A percentile compares a stretch with the other conserved stretches of the same genome.
phyloP scores from a whole-genome alignment of 2,113 vertebrate species.

The Triplophysa siluroides region DNA sequence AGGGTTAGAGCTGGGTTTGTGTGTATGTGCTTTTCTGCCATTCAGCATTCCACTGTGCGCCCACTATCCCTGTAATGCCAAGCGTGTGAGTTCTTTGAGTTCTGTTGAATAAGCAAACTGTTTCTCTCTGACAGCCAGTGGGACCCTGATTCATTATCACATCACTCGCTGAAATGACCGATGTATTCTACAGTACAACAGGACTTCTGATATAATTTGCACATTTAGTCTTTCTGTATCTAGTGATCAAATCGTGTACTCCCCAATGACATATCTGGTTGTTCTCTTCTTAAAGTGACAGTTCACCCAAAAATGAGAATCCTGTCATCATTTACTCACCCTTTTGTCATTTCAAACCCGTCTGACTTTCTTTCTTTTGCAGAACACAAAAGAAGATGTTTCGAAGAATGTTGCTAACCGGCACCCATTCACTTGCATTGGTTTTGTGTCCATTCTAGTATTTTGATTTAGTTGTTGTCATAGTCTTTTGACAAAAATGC shows the following conservation, averaged over 20 bases:
- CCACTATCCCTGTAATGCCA: background rate
- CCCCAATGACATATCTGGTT: background rate
- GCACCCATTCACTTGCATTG: too few relatives aligned
- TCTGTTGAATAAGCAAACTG: conserved; percentile 32
- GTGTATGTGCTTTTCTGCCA: conserved; percentile 6
- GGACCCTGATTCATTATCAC: background rate
- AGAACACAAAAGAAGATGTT: too few relatives aligned
- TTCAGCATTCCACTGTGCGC: conserved; percentile 16
- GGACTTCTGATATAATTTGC: conserved; percentile 35
- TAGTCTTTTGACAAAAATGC: too few relatives aligned
- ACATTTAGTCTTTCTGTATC: conserved; percentile 32
- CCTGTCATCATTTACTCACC: too few relatives aligned
- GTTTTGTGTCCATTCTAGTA: too few relatives aligned
- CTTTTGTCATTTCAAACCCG: too few relatives aligned
- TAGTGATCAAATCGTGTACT: background rate
- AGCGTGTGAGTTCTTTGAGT: conserved; percentile 19
- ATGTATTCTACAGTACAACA: background rate
- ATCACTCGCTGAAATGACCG: background rate
- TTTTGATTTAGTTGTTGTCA: too few relatives aligned
- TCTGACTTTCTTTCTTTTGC: too few relatives aligned
- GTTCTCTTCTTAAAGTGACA: background rate
- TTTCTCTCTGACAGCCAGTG: background rate
- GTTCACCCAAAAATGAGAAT: too few relatives aligned
- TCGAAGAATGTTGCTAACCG: too few relatives aligned
- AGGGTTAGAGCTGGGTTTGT: conserved; percentile 6